A percentile compares a stretch with the other conserved stretches of the same genome.
Evolutionary conservation across 1,140 invertebrate species (phyloP).

Genomic region (Neuroterus valhalla): DNA sequence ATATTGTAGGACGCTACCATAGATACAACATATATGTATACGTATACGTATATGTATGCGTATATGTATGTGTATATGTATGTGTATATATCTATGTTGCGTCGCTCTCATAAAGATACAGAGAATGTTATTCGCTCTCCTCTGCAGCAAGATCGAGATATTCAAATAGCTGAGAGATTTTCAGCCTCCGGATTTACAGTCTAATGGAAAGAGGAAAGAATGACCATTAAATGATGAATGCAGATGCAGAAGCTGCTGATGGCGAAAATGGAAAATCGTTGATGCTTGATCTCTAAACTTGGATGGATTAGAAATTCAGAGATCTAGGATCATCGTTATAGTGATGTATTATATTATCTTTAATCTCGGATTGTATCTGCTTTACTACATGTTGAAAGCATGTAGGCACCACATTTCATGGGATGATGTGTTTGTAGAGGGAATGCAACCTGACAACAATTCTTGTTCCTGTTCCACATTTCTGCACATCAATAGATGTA

Average conservation of each 20-base stretch:
- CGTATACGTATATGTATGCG: not conserved
- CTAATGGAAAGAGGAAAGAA: constrained; percentile 8
- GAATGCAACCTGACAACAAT: not conserved
- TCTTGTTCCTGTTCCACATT: not conserved
- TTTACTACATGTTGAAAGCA: not conserved
- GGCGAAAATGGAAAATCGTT: constrained; percentile 23
- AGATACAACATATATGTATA: not conserved
- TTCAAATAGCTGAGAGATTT: constrained; percentile 20
- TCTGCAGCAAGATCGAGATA: constrained; percentile 23
- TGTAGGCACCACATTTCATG: constrained; percentile 12
- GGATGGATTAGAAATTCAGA: constrained; percentile 23
- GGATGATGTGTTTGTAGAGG: not conserved
- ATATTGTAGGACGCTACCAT: not conserved
- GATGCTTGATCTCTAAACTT: constrained; percentile 12
- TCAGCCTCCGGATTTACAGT: constrained; percentile 29
- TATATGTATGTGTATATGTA: not conserved
- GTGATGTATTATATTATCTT: constrained; percentile 25
- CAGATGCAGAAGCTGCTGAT: constrained; percentile 23
- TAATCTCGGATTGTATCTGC: constrained; percentile 9
- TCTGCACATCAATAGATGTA: not conserved
- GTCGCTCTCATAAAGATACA: constrained; percentile 22
- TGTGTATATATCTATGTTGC: not conserved
- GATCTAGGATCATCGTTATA: constrained; percentile 6
- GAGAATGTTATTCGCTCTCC: constrained; percentile 13
- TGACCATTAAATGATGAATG: constrained; percentile 13